Base-by-base conservation (phyloP, 1,140 invertebrate species). In the Globodera ellingtonae region DNA sequence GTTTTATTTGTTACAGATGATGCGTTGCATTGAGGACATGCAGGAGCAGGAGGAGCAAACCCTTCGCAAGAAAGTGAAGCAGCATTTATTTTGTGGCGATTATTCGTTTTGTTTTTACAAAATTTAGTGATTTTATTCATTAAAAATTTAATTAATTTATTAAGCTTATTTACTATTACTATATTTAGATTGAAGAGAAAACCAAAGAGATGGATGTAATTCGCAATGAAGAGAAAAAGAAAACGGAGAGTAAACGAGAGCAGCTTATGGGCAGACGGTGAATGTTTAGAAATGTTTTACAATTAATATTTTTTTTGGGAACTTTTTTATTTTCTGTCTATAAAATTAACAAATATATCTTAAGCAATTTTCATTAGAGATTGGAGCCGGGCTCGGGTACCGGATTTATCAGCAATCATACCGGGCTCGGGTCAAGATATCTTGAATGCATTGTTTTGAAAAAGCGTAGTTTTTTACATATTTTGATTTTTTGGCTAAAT, bases 31-130 rank as follows among this genome's bases (percentile, higher is more conserved):
- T 35, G 48, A 67, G 48, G 21, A 77, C 46, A 44, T 77, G 48
- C 75, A 77, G 47, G 75, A 77, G 21, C 65, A 67, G 10, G 69
- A 69, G n/a, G 75, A 77, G 21, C 52, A 65, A 15, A 77, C 47
- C 6, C 59, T 77, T 13, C 65, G 69, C 21, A 66, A 50, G 35
- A 35, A 35, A 35, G 35, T 35, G 35, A 35, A 35, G 35, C 35
- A 35, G 3, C 35, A 35, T 35, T 35, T 35, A 35, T 35, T 35
- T 35, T 35, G 35, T 35, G n/a, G n/a, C 50, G 69, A 15, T 59
- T 15, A 18, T 9, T 59, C 4, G 13, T 5, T 59, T 59, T 59
- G 18, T 18, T 59, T 15, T 59, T n/a, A n/a, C n/a, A n/a, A n/a
- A n/a, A n/a, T n/a, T n/a, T n/a, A n/a, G n/a, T n/a, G n/a, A 59